Evolutionary conservation across 2,797 vertebrate species (phyloP), one percentile per base, ranked within the genome.

Genomic region (Tapera naevia): DNA sequence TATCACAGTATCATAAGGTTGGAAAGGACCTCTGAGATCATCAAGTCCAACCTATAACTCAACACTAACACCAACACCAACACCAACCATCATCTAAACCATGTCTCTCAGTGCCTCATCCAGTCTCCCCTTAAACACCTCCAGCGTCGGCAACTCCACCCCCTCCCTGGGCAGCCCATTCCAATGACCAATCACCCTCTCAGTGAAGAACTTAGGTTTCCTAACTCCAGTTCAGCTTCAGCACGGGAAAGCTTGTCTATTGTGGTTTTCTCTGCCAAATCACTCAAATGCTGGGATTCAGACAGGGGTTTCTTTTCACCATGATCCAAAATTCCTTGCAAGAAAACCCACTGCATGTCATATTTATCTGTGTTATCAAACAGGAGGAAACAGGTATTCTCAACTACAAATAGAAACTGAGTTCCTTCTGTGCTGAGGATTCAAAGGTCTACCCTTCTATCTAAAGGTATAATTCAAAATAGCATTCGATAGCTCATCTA

Each of bases 291-390:
- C 7, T 18, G 21, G 17, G 32, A 48, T 50, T 32, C 18, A 27
- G 17, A 7, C 88, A 18, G 43, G 43, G 9, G 79, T 43, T 62
- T 54, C 28, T 87, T 61, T 50, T 23, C 86, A 43, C 11, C 17
- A 1, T 0, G 19, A 75, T 25, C 24, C 32, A 13, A 43, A 75
- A 64, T 6, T 43, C 33, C 73, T 37, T 22, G 17, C 18, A 61
- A 39, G 58, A 69, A 65, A 84, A 3, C 5, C 17, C 37, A 35
- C 9, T 7, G 45, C 41, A 19, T 12, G 32, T 22, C 45, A 21
- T 5, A 41, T 5, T 30, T 0, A 5, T 3, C 17, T 2, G 2
- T 53, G 56, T 2, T 28, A 23, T 0, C 19, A 48, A 69, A 24
- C 2, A 4, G 50, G 37, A 67, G 19, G 33, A 64, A 75, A 56